Conservation (phyloP, 1,140 invertebrate species). For the Halyomorpha halys region DNA sequence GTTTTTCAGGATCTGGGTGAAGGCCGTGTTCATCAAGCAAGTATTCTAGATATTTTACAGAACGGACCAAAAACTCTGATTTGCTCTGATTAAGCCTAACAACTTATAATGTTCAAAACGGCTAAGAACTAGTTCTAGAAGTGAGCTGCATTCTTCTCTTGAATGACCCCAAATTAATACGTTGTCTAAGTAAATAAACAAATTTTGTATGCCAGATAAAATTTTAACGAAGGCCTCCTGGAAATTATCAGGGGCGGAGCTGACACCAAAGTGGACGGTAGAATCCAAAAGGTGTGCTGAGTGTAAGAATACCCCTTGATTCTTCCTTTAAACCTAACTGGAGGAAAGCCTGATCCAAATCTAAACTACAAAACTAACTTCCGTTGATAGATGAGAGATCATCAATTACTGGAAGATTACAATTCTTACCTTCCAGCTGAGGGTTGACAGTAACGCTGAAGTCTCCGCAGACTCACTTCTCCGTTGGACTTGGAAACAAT, state of each 20-base stretch:
- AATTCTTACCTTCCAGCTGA: not conserved
- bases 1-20: not conserved
- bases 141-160: no score
- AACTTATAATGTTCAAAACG: no score
- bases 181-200: no score
- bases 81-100: no score
- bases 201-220: no score
- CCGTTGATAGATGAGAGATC: not conserved
- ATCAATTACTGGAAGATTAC: not conserved
- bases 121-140: no score
- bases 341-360: not conserved
- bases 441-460: not conserved
- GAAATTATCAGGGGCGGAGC: not conserved
- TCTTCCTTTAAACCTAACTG: no score
- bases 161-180: no score
- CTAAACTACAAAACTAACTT: not conserved
- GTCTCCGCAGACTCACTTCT: not conserved
- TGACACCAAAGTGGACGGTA: not conserved
- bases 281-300: no score
- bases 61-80: no score
- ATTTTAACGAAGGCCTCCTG: not conserved
- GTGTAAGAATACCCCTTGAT: no score
- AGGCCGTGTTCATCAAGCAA: not conserved
- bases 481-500: not conserved
- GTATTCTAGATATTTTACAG: no score